A percentile compares a stretch with the other conserved stretches of the same genome.
These are phyloP conservation scores for Emberiza fucata DNA, from an alignment of 2,113 vertebrate species.

Conservation along the genomic window DNA sequence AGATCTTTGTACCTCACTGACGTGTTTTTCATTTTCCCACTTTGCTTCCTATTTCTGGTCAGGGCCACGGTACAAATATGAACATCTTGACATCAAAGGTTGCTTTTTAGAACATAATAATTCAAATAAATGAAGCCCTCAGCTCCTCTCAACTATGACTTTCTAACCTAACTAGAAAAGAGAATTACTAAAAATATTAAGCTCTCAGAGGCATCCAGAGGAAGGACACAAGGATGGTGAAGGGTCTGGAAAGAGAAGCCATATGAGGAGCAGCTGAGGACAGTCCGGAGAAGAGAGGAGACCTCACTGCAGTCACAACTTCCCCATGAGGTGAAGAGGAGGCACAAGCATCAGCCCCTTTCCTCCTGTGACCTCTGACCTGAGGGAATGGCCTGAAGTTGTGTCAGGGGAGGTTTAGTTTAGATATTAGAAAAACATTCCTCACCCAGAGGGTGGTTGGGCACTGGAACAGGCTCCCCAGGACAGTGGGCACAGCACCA, in stretches of 20 bases:
- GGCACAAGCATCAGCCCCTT: fast-evolving
- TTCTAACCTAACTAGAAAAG: neutral
- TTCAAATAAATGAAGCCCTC: neutral
- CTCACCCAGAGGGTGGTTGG: fast-evolving
- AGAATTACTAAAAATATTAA: neutral
- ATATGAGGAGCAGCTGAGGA: neutral
- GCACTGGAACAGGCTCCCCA: neutral
- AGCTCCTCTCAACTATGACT: neutral
- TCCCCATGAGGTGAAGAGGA: neutral
- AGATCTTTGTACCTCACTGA: neutral
- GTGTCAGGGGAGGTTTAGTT: neutral
- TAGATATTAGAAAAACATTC: no score
- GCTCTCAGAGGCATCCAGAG: neutral
- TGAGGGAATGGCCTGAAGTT: neutral
- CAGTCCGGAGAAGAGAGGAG: neutral
- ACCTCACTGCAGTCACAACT: neutral
- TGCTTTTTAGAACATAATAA: neutral
- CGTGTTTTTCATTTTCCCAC: neutral
- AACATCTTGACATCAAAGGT: neutral
- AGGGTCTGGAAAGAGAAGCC: neutral
- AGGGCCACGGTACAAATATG: neutral
- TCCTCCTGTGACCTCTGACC: no score
- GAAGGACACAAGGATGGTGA: neutral
- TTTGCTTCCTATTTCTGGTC: neutral
- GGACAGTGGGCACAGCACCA: neutral